Evolutionary conservation across 2,113 vertebrate species (phyloP).

Genomic region (Anhinga rufa): DNA sequence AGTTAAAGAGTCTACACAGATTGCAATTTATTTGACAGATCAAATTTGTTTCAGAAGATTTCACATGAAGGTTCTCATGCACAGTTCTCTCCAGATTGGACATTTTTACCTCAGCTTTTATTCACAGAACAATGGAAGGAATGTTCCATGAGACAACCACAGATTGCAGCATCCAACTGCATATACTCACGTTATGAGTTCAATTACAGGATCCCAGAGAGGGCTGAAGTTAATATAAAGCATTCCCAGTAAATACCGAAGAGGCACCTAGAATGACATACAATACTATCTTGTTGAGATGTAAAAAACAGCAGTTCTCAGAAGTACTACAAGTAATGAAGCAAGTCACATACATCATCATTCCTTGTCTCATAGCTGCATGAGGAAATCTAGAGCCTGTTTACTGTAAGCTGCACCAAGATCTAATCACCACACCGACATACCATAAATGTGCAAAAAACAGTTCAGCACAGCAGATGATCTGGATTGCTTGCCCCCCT

Average conservation of each 20-base stretch:
- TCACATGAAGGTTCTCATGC: neutral
- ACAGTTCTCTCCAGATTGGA: neutral
- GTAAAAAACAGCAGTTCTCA: neutral
- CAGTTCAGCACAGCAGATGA: neutral
- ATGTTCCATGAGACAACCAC: neutral
- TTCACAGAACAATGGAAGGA: neutral
- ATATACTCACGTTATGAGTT: conserved; percentile 87
- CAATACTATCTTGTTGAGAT: neutral
- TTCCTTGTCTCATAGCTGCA: neutral
- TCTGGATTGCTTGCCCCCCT: neutral
- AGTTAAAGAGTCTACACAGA: neutral
- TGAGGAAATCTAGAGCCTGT: neutral
- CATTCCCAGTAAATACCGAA: conserved; percentile 92
- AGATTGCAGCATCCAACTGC: neutral
- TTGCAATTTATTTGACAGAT: neutral
- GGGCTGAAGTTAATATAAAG: conserved; percentile 93
- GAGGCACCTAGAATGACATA: conserved; percentile 80
- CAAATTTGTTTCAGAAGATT: neutral
- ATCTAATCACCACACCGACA: neutral
- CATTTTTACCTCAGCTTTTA: neutral
- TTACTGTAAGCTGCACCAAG: neutral
- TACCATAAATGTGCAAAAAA: neutral
- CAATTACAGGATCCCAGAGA: conserved; percentile 92
- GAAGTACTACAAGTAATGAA: neutral
- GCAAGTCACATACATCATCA: neutral